A percentile compares a stretch with the other conserved stretches of the same genome.
These are phyloP conservation scores for Netelia melanura DNA, from an alignment of 2,888 invertebrate species.

Conservation along the genomic window DNA sequence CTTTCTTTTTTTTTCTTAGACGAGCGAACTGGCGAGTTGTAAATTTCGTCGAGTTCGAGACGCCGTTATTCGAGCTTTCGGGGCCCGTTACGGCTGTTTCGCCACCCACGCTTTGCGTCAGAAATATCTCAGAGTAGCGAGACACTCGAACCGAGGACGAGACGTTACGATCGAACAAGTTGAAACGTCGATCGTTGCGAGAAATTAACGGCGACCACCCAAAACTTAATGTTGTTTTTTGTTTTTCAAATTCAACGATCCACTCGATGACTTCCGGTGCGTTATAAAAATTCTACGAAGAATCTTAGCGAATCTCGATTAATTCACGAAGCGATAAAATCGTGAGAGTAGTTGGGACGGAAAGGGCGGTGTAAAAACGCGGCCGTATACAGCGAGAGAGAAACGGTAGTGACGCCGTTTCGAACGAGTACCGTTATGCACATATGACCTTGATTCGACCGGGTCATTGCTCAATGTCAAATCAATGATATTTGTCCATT, in stretches of 20 bases:
- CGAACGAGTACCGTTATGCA: constrained; percentile 3
- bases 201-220: too few species aligned
- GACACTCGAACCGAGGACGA: too few species aligned
- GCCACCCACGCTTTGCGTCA: constrained; percentile 53
- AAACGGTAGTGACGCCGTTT: not conserved
- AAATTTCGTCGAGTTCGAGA: constrained; percentile 42
- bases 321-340: too few species aligned
- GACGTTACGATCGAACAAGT: too few species aligned
- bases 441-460: constrained; percentile 16
- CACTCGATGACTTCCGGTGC: too few species aligned
- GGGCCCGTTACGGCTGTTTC: constrained; percentile 19
- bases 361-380: not conserved
- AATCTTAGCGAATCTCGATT: too few species aligned
- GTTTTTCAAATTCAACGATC: too few species aligned
- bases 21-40: constrained; percentile 28
- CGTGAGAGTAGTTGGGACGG: too few species aligned
- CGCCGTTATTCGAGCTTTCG: constrained; percentile 61
- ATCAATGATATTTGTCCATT: constrained; percentile 14
- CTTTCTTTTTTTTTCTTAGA: not conserved
- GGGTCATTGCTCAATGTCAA: not conserved
- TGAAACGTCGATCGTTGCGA: too few species aligned
- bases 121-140: too few species aligned
- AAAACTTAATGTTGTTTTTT: too few species aligned
- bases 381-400: not conserved
- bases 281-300: too few species aligned